A percentile compares a stretch with the other conserved stretches of the same genome.
Conservation (phyloP, 2,113 vertebrate genomes). For the Pelecanus crispus region DNA sequence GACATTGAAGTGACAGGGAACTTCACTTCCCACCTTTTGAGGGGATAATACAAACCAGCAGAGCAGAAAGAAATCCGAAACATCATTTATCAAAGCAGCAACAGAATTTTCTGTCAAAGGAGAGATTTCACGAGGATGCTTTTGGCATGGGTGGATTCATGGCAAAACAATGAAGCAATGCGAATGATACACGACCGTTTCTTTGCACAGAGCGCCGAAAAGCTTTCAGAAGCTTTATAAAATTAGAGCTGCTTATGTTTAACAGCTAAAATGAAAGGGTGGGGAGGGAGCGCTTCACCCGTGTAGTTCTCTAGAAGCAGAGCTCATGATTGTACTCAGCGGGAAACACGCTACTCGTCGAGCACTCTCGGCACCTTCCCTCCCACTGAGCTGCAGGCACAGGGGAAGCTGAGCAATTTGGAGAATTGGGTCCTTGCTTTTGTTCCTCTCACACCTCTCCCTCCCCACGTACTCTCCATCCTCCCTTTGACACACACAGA, state of each 20-base stretch:
- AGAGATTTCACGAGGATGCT: neutral
- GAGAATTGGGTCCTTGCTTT: neutral
- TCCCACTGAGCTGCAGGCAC: neutral
- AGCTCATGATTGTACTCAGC: neutral
- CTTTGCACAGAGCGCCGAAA: neutral
- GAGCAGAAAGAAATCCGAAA: neutral
- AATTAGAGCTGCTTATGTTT: neutral
- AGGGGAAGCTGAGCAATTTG: neutral
- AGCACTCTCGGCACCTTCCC: neutral
- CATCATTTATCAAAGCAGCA: neutral
- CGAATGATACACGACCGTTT: rapidly evolving
- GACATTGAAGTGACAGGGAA: neutral
- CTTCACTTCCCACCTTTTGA: neutral
- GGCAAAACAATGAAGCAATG: neutral
- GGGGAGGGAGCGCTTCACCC: neutral
- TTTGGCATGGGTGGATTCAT: neutral
- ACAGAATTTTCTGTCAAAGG: neutral
- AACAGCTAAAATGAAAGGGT: neutral
- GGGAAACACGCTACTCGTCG: rapidly evolving
- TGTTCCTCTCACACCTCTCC: neutral
- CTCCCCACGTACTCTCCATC: neutral
- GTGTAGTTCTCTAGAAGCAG: neutral
- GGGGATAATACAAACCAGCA: neutral
- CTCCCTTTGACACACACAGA: neutral
- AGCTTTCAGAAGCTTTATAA: neutral